A percentile compares a stretch with the other conserved stretches of the same genome.
Evolutionary conservation across 2,888 invertebrate species (phyloP).

Genomic region (Neocrepidodera transversa): DNA sequence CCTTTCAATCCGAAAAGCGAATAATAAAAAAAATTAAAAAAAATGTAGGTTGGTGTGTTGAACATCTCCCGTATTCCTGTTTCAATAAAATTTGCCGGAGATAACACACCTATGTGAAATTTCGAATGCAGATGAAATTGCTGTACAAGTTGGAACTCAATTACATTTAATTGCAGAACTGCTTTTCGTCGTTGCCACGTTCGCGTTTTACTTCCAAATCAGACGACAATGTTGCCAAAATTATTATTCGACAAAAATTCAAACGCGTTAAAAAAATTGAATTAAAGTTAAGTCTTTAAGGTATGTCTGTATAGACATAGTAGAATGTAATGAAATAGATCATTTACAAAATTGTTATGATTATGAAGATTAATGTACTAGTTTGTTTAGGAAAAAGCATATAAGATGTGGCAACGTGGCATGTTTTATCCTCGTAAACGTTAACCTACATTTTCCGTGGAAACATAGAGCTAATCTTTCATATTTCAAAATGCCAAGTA

Average conservation of each 20-base stretch:
- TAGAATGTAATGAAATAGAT: too few species aligned
- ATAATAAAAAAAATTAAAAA: constrained; percentile 8
- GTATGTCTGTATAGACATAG: too few species aligned
- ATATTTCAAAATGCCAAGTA: constrained; percentile 18
- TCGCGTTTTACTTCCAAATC: constrained; percentile 5
- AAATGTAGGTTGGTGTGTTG: background rate
- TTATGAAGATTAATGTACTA: too few species aligned
- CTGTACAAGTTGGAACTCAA: constrained; percentile 34
- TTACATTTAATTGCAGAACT: constrained; percentile 34
- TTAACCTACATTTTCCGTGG: constrained; percentile 18
- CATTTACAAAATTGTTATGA: too few species aligned
- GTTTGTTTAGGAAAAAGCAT: too few species aligned
- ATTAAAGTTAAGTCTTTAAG: too few species aligned
- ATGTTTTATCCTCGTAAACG: constrained; percentile 10
- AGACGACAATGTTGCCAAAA: constrained; percentile 8
- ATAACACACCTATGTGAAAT: constrained; percentile 25
- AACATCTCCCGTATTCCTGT: constrained; percentile 3
- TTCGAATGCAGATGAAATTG: constrained; percentile 32
- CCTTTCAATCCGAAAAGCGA: too few species aligned
- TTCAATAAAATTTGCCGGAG: constrained; percentile 23
- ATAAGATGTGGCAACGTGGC: constrained; percentile 2
- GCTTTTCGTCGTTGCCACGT: constrained; percentile 19
- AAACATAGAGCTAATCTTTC: constrained; percentile 18
- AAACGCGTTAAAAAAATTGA: background rate
- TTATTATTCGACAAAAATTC: background rate